Evolutionary conservation across 2,888 invertebrate genomes (phyloP).

Genomic region (Parnassius orleans): DNA sequence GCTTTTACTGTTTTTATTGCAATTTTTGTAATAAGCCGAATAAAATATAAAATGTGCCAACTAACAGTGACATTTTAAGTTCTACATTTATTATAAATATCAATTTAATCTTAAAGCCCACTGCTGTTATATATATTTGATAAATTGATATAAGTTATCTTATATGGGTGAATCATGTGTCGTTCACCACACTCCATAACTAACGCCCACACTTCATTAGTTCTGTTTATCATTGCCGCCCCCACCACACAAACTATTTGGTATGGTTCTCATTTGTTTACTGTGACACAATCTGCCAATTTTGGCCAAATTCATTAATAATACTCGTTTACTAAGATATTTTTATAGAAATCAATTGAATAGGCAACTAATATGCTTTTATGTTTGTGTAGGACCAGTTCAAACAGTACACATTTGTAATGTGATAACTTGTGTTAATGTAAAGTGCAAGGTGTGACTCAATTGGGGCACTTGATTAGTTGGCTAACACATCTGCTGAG

Average conservation of each 20-base stretch:
- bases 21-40: too few species aligned
- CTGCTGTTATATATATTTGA: not conserved
- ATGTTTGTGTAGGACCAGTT: not conserved
- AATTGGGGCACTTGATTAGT: constrained; percentile 1
- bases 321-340: not conserved
- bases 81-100: too few species aligned
- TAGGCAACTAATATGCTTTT: too few species aligned
- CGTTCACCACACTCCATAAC: constrained; percentile 19
- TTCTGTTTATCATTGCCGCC: constrained; percentile 6
- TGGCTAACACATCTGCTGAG: not conserved
- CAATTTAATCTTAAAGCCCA: too few species aligned
- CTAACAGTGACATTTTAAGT: too few species aligned
- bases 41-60: too few species aligned
- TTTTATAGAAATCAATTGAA: not conserved
- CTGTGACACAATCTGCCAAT: not conserved
- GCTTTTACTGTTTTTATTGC: too few species aligned
- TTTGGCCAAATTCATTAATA: not conserved
- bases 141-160: constrained; percentile 1
- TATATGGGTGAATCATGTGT: constrained; percentile 22
- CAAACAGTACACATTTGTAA: constrained; percentile 1
- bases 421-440: not conserved
- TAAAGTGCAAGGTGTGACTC: constrained; percentile 1
- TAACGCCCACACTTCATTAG: constrained; percentile 22
- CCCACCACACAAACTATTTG: not conserved
- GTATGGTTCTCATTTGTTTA: constrained; percentile 12